Evolutionary conservation across 2,797 vertebrate species (phyloP), one percentile per base, ranked within the genome.

Genomic region (Hydrocynus forskahlii): DNA sequence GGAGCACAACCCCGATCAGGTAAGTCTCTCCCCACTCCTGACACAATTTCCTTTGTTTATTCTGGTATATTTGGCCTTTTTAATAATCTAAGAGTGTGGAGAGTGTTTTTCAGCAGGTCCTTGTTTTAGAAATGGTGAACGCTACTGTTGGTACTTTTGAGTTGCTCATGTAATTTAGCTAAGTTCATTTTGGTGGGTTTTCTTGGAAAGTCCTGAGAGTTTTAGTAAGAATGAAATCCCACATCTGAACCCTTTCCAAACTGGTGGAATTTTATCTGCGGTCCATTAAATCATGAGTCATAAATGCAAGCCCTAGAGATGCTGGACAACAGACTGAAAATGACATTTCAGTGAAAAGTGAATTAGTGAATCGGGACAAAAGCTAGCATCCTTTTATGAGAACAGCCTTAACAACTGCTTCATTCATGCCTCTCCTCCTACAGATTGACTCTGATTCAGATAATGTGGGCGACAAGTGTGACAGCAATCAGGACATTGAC

Each of bases 1-100:
- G 86, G 96, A 96, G 88, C 97, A 99, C 91, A 99, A 99, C 89
- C 97, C 97, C 78, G 97, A 99, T 85, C 98, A 99, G 97, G 97
- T 99, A 91, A 63, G 88, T 2, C 0, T 70, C 70, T 70, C 21
- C 50, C 29, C 23, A 64, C 25, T 69, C 16, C 14, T 38, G 43
- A 48, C 55, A 68, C 29, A 23, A 6, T 67, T 45, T 57, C 19
- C 55, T 63, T 38, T 16, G 25, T 48, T 29, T 29, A 43, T n/a
- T 52, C 55, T 59, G 50, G 52, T 83, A 91, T 89, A 81, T 75
- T 79, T 89, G 60, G 84, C 84, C 64, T 57, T 43, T 54, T 63
- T 62, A 0, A 43, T 5, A 25, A 29, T 23, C 7, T 54, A 54
- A 19, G 21, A 25, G 4, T 50, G n/a, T 35, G 6, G 14, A 29